Base-by-base conservation (phyloP, 2,888 invertebrate species). In the Nebria salina region DNA sequence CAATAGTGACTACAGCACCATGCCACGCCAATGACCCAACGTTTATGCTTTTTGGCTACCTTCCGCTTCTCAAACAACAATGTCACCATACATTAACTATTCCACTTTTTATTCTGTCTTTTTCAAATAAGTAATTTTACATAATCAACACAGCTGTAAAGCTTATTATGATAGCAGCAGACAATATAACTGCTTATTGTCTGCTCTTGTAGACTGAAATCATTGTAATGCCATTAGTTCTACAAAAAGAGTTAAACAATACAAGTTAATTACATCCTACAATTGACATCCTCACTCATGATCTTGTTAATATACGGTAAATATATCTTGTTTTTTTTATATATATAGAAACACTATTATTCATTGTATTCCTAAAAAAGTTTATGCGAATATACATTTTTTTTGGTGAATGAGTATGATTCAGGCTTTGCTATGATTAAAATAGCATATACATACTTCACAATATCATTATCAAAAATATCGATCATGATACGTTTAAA, bases 41-140 rank as follows among this genome's bases (percentile, higher is more conserved):
- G 70, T 70, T 70, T 54, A 43, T 20, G 68, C 76, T 68, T 15
- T 34, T 34, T 54, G 54, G 54, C 13, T 54, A 54, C 54, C 43
- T 76, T 76, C 76, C 76, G 76, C 76, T 76, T 76, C 76, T 70
- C 70, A 76, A 76, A 66, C 54, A 20, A 43, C 70, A 64, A 68
- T 75, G 41, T 9, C 25, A 66, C 41, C 68, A 66, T 54, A 54
- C 54, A 54, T 54, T 54, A 54, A 54, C 54, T 11, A 54, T 54
- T 54, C 8, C 13, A 54, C 11, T 54, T 8, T 54, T 54, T 54
- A 54, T 34, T 34, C 34, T 54, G 54, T 54, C 54, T 54, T 54
- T 54, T 54, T 54, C 54, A 54, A 13, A 54, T 54, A 8, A 2
- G 1, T 13, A 54, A 54, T 13, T 54, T 54, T 54, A 13, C 54